Base-by-base conservation (phyloP, 2,113 vertebrate genomes). In the Laticauda colubrina region DNA sequence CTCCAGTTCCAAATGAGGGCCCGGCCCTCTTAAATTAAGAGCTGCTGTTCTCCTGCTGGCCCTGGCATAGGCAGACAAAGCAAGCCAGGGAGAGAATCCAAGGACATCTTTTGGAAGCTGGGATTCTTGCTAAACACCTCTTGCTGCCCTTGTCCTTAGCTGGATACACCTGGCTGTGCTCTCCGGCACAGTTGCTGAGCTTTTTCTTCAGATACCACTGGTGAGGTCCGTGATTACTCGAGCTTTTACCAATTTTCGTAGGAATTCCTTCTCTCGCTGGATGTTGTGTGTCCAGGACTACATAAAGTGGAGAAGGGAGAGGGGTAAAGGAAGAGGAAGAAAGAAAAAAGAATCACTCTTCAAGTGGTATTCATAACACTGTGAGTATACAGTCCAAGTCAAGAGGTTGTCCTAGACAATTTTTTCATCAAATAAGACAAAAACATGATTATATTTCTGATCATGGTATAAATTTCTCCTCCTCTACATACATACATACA, bases 261-360 rank as follows among this genome's bases (percentile, higher is more conserved):
- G 98, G 96, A 99, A 99, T 94, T 99, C 99, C 95, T 99, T 99
- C 97, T 99, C 99, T 96, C 99, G 98, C 92, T 98, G 97, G 96
- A 99, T 99, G 95, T 99, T 99, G 97, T 99, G 99, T 1, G 99
- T 99, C 99, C 99, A 99, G 43, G 99, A 99, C 99, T 99, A 96
- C 12, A 96, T 97, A 89, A 92, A 89, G 94, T 95, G 24, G 39
- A 14, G 34, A 20, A 48, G 23, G 14, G 69, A 93, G 45, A 93
- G 24, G 29, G 21, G 23, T 55, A 93, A 57, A 92, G 64, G 34
- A 81, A 55, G 45, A 54, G 6, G 45, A 43, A 95, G 3, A 93
- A 85, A 95, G 93, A 87, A 90, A 89, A 57, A 81, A 85, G 51
- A 95, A 89, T 5, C 51, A 88, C 81, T 88, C 48, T 51, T 64